Percentiles rank a stretch among this genome's conserved stretches.
phyloP scores from a whole-genome alignment of 2,888 invertebrate species.

The Chloroclystis v-ata region DNA sequence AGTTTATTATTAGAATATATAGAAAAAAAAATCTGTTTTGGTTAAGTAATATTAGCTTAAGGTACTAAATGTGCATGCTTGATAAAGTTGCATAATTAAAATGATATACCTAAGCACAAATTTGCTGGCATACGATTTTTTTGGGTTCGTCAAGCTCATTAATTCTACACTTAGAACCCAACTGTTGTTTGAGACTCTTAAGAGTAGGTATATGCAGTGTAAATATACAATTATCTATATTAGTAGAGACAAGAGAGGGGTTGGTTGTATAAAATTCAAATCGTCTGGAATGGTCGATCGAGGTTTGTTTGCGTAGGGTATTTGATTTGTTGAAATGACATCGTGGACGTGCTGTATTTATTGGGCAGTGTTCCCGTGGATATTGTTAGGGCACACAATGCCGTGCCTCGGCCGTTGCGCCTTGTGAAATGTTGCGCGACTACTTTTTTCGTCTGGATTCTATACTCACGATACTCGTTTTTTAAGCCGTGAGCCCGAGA shows the following conservation, averaged over 20 bases:
- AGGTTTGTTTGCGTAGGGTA: conserved; percentile 62
- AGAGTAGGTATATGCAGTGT: conserved; percentile 21
- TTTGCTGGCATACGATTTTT: too few species aligned
- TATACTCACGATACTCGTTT: conserved; percentile 74
- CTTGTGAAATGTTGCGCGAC: conserved; percentile 78
- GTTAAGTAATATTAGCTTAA: background rate
- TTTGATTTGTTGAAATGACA: conserved; percentile 71
- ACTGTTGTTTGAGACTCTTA: too few species aligned
- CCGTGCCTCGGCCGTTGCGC: conserved; percentile 75
- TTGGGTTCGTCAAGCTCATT: too few species aligned
- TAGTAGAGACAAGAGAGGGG: conserved; percentile 11
- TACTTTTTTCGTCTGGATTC: conserved; percentile 79
- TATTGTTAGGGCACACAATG: conserved; percentile 76
- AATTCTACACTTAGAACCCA: too few species aligned
- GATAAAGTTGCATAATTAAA: too few species aligned
- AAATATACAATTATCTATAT: conserved; percentile 26
- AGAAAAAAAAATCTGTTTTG: background rate
- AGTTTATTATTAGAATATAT: background rate
- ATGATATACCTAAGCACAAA: too few species aligned
- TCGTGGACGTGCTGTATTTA: conserved; percentile 63
- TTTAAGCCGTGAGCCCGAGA: conserved; percentile 74
- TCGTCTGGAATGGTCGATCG: conserved; percentile 63
- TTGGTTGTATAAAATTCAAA: conserved; percentile 53
- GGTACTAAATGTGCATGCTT: too few species aligned
- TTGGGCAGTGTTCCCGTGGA: conserved; percentile 64